phyloP scores from a whole-genome alignment of 2,888 invertebrate species.

The Cerastis leucographa region DNA sequence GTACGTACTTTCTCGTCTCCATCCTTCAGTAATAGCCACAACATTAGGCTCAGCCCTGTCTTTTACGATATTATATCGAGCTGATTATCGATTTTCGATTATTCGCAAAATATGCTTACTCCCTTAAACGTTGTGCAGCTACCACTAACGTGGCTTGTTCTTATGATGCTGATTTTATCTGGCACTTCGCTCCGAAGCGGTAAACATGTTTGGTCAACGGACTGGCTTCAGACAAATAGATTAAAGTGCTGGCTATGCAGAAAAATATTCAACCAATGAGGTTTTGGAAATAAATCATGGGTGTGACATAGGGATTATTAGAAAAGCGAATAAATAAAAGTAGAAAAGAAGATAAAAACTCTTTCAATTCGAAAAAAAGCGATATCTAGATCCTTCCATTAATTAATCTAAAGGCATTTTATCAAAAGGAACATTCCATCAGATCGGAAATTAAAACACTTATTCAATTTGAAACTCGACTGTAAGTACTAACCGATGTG shows the following conservation, averaged over 20 bases:
- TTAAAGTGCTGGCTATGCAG: conserved; percentile 16
- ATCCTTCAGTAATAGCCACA: conserved; percentile 30
- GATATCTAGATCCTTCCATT: not conserved
- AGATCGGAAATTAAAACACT: conserved; percentile 57
- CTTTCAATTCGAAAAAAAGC: not conserved
- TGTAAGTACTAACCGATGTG: conserved; percentile 50
- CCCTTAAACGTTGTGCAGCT: conserved; percentile 48
- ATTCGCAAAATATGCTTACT: conserved; percentile 60
- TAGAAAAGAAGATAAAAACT: not conserved
- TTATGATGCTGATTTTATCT: conserved; percentile 45
- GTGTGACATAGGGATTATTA: conserved; percentile 1
- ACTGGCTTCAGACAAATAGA: conserved; percentile 28
- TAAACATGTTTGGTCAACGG: conserved; percentile 60
- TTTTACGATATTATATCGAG: conserved; percentile 44
- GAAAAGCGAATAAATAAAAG: not conserved
- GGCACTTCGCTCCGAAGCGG: conserved; percentile 28
- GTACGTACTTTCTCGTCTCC: conserved; percentile 11
- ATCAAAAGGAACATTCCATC: conserved; percentile 29
- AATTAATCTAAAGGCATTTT: conserved; percentile 35
- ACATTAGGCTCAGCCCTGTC: conserved; percentile 47
- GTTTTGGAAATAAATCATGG: not conserved
- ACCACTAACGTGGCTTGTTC: conserved; percentile 13
- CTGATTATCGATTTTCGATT: conserved; percentile 57
- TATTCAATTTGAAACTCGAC: conserved; percentile 63
- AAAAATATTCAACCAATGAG: conserved; percentile 4